phyloP scores from a whole-genome alignment of 2,888 invertebrate genomes.

The Auanema sp. region DNA sequence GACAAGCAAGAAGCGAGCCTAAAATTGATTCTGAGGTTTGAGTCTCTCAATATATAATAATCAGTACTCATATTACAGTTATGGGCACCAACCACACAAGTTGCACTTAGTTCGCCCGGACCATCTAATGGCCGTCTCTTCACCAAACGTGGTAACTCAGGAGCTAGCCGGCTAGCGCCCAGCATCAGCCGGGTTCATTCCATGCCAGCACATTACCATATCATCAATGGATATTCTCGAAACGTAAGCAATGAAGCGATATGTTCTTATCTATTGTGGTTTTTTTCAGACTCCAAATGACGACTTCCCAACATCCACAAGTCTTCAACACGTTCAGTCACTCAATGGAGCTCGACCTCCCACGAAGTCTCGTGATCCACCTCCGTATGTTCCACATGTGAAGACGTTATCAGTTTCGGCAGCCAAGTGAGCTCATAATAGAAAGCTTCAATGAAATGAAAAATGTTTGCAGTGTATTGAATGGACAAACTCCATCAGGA shows the following conservation, averaged over 20 bases:
- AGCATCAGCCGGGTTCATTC: conserved; percentile 50
- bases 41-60: neutral
- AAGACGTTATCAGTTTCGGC: neutral
- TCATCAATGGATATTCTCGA: conserved; percentile 27
- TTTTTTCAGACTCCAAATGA: conserved; percentile 18
- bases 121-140: conserved; percentile 27
- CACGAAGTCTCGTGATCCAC: conserved; percentile 31
- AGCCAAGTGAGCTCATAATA: neutral
- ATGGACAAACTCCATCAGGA: conserved; percentile 22
- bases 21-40: conserved; percentile 20
- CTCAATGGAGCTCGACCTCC: conserved; percentile 25
- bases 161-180: conserved; percentile 27
- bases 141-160: conserved; percentile 37
- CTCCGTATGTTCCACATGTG: conserved; percentile 21
- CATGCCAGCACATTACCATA: conserved; percentile 49
- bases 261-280: neutral
- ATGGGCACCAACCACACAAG: conserved; percentile 19
- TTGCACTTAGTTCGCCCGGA: conserved; percentile 14
- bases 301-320: conserved; percentile 8
- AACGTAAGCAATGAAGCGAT: conserved; percentile 20
- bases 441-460: neutral
- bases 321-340: conserved; percentile 32
- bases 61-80: conserved; percentile 11
- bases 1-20: conserved; percentile 22
- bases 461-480: neutral